A percentile compares a stretch with the other conserved stretches of the same genome.
Evolutionary conservation across 2,113 vertebrate genomes (phyloP).

Genomic region (Mustela lutreola): DNA sequence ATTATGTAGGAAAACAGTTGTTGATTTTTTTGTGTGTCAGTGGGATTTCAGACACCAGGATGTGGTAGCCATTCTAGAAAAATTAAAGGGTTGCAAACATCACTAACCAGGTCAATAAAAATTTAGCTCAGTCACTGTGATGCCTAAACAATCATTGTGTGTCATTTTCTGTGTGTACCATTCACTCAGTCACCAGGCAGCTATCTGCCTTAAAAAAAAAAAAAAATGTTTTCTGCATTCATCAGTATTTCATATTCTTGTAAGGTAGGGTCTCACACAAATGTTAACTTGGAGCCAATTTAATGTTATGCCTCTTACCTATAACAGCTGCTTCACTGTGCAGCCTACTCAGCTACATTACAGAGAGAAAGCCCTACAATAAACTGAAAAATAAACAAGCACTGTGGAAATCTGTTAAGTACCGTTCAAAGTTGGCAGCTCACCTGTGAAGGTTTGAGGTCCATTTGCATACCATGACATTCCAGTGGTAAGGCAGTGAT

Average conservation of each 20-base stretch:
- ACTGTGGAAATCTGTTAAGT: background rate
- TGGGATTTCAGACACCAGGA: background rate
- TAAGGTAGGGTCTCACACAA: background rate
- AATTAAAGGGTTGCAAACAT: background rate
- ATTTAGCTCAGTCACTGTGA: background rate
- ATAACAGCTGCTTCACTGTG: background rate
- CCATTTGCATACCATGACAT: background rate
- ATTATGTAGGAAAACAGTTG: background rate
- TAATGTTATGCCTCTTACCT: background rate
- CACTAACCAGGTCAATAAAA: background rate
- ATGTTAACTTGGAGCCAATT: background rate
- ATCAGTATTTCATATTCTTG: background rate
- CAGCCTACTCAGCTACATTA: background rate
- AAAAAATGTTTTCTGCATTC: background rate
- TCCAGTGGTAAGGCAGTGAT: background rate
- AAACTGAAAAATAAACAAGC: background rate
- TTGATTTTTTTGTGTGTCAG: background rate
- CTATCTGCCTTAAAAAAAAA: background rate
- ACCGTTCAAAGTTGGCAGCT: background rate
- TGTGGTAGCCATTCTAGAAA: background rate
- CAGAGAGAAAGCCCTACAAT: background rate
- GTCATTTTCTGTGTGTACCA: background rate
- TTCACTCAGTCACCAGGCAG: background rate
- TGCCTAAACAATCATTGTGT: fast-evolving
- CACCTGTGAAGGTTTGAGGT: background rate